Evolutionary conservation across 1,140 invertebrate species (phyloP).

Genomic region (Elymnias hypermnestra): DNA sequence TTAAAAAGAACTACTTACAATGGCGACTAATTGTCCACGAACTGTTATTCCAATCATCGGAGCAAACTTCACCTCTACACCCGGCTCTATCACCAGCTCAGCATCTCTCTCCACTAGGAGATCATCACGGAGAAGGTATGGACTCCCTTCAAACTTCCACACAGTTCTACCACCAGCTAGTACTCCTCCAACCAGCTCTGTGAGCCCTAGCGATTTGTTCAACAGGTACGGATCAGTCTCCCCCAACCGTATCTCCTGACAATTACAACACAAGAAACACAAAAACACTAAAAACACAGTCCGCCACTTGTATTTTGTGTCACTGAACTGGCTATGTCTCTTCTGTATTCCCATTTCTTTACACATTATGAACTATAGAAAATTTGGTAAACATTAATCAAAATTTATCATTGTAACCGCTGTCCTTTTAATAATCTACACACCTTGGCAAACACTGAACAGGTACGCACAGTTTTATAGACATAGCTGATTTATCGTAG

Average conservation of each 20-base stretch:
- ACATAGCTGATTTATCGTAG: too few relatives aligned
- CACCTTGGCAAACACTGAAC: slow-evolving; percentile 45
- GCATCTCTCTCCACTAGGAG: slow-evolving; percentile 85
- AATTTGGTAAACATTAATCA: slow-evolving; percentile 47
- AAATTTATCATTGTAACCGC: not conserved
- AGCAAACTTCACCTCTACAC: slow-evolving; percentile 89
- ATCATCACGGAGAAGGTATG: slow-evolving; percentile 88
- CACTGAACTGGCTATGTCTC: slow-evolving; percentile 71
- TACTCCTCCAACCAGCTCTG: slow-evolving; percentile 79
- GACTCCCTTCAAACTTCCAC: slow-evolving; percentile 80
- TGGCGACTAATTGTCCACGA: slow-evolving; percentile 88
- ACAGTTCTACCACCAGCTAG: slow-evolving; percentile 75
- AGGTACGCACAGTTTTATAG: slow-evolving; percentile 28
- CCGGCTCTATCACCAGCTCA: slow-evolving; percentile 88
- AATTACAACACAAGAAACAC: slow-evolving; percentile 43
- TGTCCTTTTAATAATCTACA: slow-evolving; percentile 18
- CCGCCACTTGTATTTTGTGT: slow-evolving; percentile 75
- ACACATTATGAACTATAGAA: too few relatives aligned
- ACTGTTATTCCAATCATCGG: slow-evolving; percentile 94
- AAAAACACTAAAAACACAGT: slow-evolving; percentile 48
- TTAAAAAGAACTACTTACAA: slow-evolving; percentile 80
- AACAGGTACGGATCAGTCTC: slow-evolving; percentile 56
- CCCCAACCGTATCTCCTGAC: slow-evolving; percentile 41
- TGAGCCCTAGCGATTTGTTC: slow-evolving; percentile 62
- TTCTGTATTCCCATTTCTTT: slow-evolving; percentile 65